A percentile compares a stretch with the other conserved stretches of the same genome.
Conservation (phyloP, 2,113 vertebrate genomes). For the Sturnira hondurensis region DNA sequence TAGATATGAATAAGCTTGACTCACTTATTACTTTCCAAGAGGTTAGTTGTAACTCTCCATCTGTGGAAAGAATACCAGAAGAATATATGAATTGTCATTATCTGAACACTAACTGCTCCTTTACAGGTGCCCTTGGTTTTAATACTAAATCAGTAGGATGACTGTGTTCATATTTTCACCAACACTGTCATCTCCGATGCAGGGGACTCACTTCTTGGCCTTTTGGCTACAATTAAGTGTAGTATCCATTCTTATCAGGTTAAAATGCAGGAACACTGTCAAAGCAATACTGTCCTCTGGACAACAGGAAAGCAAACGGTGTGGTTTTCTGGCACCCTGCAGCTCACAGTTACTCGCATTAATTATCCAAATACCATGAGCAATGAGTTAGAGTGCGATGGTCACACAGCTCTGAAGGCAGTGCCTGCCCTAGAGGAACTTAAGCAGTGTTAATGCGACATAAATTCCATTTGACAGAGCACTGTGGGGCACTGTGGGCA, state of each 20-base stretch:
- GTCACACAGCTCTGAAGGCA: background rate
- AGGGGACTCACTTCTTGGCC: no score
- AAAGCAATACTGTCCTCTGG: background rate
- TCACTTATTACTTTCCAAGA: background rate
- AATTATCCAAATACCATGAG: background rate
- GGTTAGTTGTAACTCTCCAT: background rate
- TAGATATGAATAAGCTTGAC: background rate
- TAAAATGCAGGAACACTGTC: background rate
- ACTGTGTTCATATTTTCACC: background rate
- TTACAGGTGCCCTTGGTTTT: background rate
- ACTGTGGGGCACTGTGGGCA: background rate
- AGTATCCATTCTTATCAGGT: no score
- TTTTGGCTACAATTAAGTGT: no score
- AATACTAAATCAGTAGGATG: background rate
- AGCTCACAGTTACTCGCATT: background rate
- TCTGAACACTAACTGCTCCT: background rate
- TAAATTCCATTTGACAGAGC: background rate
- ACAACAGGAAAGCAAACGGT: background rate
- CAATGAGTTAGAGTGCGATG: background rate
- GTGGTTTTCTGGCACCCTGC: background rate
- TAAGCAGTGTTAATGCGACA: background rate
- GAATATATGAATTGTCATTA: background rate
- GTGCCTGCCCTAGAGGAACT: background rate
- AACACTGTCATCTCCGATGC: background rate
- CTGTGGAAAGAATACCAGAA: background rate